Percentiles rank a stretch among this genome's conserved stretches.
Conservation (phyloP, 2,113 vertebrate species). For the Cygnus atratus region DNA sequence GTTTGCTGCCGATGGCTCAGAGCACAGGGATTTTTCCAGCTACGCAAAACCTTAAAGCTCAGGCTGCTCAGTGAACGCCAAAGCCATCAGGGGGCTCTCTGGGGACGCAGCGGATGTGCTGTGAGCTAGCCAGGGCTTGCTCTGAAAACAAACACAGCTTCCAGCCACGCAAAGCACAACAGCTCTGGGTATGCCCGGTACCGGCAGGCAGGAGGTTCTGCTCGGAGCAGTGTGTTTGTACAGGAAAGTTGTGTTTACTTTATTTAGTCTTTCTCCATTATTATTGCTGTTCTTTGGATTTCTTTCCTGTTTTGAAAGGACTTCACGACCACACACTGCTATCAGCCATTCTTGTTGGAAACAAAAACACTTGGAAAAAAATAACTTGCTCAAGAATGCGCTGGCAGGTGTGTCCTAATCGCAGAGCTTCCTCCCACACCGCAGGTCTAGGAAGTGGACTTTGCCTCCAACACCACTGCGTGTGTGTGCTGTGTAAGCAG, state of each 20-base stretch:
- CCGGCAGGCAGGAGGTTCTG: background rate
- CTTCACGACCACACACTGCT: background rate
- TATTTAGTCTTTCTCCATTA: conserved; percentile 15
- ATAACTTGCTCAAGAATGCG: background rate
- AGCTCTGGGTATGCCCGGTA: background rate
- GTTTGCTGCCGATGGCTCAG: background rate
- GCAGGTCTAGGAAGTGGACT: background rate
- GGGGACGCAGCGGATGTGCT: background rate
- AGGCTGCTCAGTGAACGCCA: background rate
- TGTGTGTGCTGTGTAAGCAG: background rate
- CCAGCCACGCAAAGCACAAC: background rate
- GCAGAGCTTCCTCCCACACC: background rate
- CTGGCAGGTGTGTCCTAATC: conserved; percentile 30
- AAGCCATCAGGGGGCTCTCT: conserved; percentile 56
- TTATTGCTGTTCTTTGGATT: conserved; percentile 30
- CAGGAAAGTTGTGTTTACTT: conserved; percentile 39
- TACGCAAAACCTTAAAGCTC: background rate
- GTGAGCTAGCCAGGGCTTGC: background rate
- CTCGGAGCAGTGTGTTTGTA: background rate
- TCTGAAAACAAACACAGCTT: conserved; percentile 29
- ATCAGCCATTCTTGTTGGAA: conserved; percentile 1
- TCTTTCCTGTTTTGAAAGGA: background rate
- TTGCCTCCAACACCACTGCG: background rate
- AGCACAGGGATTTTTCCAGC: background rate
- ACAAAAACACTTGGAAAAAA: conserved; percentile 19